Conservation (phyloP, 2,888 invertebrate species). For the Desoria tigrina region DNA sequence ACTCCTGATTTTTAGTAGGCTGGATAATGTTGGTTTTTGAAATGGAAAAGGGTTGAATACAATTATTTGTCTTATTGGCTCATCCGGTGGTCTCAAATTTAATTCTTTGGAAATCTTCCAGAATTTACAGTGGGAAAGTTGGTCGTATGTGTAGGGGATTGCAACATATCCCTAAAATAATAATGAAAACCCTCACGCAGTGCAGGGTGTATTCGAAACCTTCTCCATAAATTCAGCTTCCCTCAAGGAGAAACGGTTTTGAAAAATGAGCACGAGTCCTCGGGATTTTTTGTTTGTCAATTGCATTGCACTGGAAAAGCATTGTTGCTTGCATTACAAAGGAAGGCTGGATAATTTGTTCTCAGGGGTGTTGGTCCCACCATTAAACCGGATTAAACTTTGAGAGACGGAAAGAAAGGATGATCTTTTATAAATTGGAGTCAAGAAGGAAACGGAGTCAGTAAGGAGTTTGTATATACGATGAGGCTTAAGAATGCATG, state of each 20-base stretch:
- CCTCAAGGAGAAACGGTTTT: background rate
- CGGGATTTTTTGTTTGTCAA: too few relatives aligned
- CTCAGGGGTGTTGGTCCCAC: conserved; percentile 14
- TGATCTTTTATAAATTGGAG: conserved; percentile 5
- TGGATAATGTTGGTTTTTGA: background rate
- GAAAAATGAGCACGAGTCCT: conserved; percentile 22
- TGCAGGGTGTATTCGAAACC: background rate
- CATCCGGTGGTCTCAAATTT: conserved; percentile 37
- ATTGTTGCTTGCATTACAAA: background rate
- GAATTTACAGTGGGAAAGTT: conserved; percentile 20
- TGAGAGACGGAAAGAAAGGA: conserved; percentile 12
- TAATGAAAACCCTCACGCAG: conserved; percentile 29
- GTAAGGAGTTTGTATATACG: too few relatives aligned
- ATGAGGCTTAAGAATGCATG: too few relatives aligned
- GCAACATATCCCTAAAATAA: conserved; percentile 15
- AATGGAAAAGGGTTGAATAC: conserved; percentile 1
- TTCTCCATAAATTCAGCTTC: background rate
- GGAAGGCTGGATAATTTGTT: conserved; percentile 1
- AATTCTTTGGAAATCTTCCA: conserved; percentile 13
- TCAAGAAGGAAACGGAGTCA: background rate
- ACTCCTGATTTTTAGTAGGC: too few relatives aligned
- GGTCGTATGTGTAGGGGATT: conserved; percentile 16
- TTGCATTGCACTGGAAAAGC: background rate
- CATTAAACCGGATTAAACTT: conserved; percentile 10
- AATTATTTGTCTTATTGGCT: conserved; percentile 21